These are phyloP conservation scores for Drosophila micromelanica DNA, from an alignment of 1,140 invertebrate species.

Conservation along the genomic window DNA sequence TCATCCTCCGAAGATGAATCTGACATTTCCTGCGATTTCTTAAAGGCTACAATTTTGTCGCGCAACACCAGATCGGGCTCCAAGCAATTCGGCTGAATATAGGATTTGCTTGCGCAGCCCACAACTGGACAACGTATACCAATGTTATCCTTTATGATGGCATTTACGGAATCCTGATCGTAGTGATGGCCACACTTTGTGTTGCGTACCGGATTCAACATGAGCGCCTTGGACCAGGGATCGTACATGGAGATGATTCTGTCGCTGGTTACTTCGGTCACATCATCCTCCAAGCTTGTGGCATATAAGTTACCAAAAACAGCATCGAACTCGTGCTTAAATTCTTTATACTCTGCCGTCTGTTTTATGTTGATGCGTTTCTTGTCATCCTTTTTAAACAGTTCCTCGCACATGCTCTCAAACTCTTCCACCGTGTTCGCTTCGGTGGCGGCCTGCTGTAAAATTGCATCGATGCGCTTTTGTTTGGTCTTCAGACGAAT, in stretches of 20 bases:
- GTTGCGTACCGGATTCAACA: slow-evolving; percentile 53
- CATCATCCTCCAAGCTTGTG: slow-evolving; percentile 11
- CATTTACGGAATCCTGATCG: slow-evolving; percentile 44
- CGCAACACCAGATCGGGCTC: slow-evolving; percentile 14
- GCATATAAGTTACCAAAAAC: not conserved
- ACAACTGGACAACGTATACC: slow-evolving; percentile 44
- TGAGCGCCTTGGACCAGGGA: slow-evolving; percentile 56
- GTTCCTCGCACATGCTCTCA: not conserved
- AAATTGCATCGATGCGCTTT: slow-evolving; percentile 12
- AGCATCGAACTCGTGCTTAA: slow-evolving; percentile 11
- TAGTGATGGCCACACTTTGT: slow-evolving; percentile 57
- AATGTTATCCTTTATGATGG: slow-evolving; percentile 26
- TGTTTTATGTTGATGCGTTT: slow-evolving; percentile 32
- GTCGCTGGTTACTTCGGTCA: not conserved
- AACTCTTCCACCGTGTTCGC: slow-evolving; percentile 35
- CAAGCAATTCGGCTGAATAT: slow-evolving; percentile 37
- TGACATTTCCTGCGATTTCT: not conserved
- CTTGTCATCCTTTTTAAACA: not conserved
- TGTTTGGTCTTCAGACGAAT: slow-evolving; percentile 31
- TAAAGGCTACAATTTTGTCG: not conserved
- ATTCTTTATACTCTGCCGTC: slow-evolving; percentile 35
- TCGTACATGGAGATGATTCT: slow-evolving; percentile 45
- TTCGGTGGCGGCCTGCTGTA: slow-evolving; percentile 2
- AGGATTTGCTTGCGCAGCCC: slow-evolving; percentile 42
- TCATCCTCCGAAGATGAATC: slow-evolving; percentile 11